These are phyloP conservation scores for Heliconius ismenius DNA, from an alignment of 2,888 invertebrate species.

Conservation along the genomic window DNA sequence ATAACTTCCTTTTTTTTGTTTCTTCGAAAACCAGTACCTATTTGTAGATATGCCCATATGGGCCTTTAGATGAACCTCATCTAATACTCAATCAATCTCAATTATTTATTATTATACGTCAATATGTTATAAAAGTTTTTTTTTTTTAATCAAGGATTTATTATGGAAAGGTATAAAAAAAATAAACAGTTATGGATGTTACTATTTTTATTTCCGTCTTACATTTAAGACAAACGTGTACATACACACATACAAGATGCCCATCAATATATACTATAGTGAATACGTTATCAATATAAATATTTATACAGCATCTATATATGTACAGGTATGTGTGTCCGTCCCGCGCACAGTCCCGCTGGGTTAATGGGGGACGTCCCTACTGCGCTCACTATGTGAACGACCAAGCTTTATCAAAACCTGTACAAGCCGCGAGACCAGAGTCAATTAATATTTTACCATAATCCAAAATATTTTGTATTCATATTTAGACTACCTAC, in stretches of 20 bases:
- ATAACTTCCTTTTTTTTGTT: neutral
- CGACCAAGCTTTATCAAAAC: constrained; percentile 54
- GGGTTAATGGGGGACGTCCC: constrained; percentile 45
- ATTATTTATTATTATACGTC: neutral
- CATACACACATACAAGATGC: constrained; percentile 76
- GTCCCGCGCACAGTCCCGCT: constrained; percentile 39
- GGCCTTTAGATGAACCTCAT: too few relatives aligned
- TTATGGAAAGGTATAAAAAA: constrained; percentile 48
- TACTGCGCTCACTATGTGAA: constrained; percentile 70
- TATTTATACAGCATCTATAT: constrained; percentile 77
- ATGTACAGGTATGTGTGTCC: constrained; percentile 76
- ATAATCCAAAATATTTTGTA: constrained; percentile 1
- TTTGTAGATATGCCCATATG: too few relatives aligned
- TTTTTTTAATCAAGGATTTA: neutral
- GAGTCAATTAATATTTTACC: neutral
- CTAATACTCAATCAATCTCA: neutral
- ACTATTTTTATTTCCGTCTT: constrained; percentile 79
- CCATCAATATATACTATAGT: constrained; percentile 61
- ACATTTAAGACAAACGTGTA: constrained; percentile 71
- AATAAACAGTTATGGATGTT: constrained; percentile 68
- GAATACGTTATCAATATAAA: constrained; percentile 70
- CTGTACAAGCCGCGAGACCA: neutral
- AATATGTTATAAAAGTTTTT: neutral
- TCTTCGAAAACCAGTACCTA: too few relatives aligned
- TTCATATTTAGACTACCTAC: neutral